A percentile compares a stretch with the other conserved stretches of the same genome.
Conservation (phyloP, 2,797 vertebrate genomes). For the Molossus alvarezi region DNA sequence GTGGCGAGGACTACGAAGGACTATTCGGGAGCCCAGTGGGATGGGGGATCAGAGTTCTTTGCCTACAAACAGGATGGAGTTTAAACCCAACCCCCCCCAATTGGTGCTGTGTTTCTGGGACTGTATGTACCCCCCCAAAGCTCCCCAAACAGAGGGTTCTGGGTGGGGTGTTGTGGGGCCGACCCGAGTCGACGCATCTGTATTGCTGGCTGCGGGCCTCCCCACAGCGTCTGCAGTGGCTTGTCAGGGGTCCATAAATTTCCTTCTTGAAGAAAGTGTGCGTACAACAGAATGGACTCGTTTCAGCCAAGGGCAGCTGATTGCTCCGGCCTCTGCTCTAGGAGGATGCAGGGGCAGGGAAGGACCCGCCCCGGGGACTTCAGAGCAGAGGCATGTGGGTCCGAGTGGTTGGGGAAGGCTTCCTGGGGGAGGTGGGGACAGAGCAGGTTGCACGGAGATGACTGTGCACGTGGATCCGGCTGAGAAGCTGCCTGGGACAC, state of each 20-base stretch:
- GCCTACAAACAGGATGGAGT: neutral
- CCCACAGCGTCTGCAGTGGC: neutral
- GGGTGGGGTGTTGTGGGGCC: constrained; percentile 9
- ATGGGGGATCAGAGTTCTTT: neutral
- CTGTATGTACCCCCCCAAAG: neutral
- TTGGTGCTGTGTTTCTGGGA: constrained; percentile 41
- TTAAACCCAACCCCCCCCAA: neutral
- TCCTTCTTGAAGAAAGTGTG: constrained; percentile 69
- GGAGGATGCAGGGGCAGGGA: neutral
- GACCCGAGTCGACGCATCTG: constrained; percentile 42
- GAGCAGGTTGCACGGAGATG: neutral
- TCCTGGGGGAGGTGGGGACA: neutral
- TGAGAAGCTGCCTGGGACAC: neutral
- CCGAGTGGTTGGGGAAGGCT: neutral
- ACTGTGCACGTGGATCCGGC: neutral
- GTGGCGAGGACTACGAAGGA: neutral
- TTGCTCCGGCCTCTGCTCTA: neutral
- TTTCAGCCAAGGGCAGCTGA: constrained; percentile 61
- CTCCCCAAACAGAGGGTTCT: constrained; percentile 53
- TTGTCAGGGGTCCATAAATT: constrained; percentile 54
- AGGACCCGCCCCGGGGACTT: neutral
- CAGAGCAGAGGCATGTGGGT: neutral
- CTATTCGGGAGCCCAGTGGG: neutral
- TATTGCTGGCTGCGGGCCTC: constrained; percentile 40
- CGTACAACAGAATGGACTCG: constrained; percentile 41